Conservation (phyloP, 2,113 vertebrate species). For the Rhegmatorhina hoffmannsi region DNA sequence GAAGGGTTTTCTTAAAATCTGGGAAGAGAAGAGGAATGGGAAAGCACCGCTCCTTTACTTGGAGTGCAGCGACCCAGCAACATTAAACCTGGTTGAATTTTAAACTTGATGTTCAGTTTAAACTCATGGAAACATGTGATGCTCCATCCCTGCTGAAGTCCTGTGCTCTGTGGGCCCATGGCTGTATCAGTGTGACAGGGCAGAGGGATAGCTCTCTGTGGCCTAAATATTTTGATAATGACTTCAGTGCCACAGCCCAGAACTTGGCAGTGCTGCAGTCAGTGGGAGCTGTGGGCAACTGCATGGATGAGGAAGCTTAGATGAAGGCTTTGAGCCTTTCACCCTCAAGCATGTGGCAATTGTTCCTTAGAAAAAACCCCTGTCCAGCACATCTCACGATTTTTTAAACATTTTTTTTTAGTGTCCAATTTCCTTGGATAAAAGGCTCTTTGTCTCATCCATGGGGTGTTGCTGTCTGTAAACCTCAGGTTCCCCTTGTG, state of each 20-base stretch:
- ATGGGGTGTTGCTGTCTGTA: not conserved
- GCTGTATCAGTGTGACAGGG: not conserved
- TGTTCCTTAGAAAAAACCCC: not conserved
- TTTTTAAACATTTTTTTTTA: not conserved
- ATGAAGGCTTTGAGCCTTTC: not conserved
- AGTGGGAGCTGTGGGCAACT: not conserved
- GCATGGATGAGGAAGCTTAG: not conserved
- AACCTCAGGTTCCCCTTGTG: not conserved
- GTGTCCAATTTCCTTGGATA: not conserved
- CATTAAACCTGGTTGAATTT: not conserved
- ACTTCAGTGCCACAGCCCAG: conserved; percentile 32
- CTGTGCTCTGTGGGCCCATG: accelerated
- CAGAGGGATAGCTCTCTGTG: not conserved
- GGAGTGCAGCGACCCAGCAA: not conserved
- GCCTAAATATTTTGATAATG: conserved; percentile 49
- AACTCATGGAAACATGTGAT: accelerated
- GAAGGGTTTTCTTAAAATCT: not conserved
- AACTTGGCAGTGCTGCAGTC: not conserved
- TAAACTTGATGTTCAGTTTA: not conserved
- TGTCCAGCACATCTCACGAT: accelerated
- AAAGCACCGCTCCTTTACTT: not conserved
- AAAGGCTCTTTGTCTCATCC: not conserved
- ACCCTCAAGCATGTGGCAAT: not conserved
- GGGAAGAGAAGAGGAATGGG: not conserved
- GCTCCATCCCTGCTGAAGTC: not conserved